A percentile compares a stretch with the other conserved stretches of the same genome.
Conservation (phyloP, 2,888 invertebrate genomes). For the Candidula unifasciata region DNA sequence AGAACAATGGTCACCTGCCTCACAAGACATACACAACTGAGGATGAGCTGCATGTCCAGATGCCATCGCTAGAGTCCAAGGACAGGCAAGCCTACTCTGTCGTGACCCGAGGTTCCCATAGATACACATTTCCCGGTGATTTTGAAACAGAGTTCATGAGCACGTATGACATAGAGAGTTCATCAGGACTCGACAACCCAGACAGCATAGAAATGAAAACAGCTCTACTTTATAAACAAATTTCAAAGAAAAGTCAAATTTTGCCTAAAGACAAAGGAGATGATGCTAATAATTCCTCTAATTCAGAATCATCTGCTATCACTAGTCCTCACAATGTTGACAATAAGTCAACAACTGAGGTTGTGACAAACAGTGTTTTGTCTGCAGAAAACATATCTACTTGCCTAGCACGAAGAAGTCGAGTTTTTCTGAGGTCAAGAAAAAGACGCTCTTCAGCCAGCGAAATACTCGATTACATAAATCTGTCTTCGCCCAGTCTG, state of each 20-base stretch:
- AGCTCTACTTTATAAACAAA: too few species aligned
- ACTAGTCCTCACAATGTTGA: not conserved
- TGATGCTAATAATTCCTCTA: not conserved
- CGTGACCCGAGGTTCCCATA: not conserved
- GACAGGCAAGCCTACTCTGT: not conserved
- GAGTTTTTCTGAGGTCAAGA: not conserved
- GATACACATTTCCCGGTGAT: not conserved
- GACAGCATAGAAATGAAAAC: not conserved
- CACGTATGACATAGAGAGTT: not conserved
- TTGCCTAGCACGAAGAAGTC: not conserved
- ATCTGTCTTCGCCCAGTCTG: not conserved
- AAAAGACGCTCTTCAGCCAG: conserved; percentile 44
- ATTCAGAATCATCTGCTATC: not conserved
- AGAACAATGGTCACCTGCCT: not conserved
- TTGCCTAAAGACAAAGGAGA: not conserved
- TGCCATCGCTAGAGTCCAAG: too few species aligned
- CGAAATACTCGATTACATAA: conserved; percentile 40
- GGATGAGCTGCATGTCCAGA: too few species aligned
- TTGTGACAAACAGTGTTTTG: not conserved
- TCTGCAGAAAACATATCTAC: conserved; percentile 2
- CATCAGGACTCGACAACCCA: not conserved
- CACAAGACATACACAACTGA: not conserved
- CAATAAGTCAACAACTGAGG: not conserved
- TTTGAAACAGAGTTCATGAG: conserved; percentile 14
- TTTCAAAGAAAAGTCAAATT: not conserved